Percentiles rank a stretch among this genome's conserved stretches.
phyloP scores from a whole-genome alignment of 2,113 vertebrate species.

The Etheostoma spectabile region DNA sequence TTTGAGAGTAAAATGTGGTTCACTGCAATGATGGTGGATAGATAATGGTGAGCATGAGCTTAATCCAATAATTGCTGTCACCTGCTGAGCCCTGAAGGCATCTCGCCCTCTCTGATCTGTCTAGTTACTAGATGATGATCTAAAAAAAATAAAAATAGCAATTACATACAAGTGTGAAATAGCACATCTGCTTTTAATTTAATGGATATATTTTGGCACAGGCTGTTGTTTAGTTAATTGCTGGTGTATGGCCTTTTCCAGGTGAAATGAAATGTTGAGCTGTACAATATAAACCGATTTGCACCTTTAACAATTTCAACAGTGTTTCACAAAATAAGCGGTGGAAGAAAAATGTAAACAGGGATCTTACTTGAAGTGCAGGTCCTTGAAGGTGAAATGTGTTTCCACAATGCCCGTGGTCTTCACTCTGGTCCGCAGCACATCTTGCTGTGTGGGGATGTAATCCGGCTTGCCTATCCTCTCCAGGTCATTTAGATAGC shows the following conservation, averaged over 20 bases:
- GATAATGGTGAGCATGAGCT: neutral
- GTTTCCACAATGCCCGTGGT: slow-evolving; percentile 99
- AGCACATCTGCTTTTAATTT: neutral
- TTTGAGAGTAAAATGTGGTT: neutral
- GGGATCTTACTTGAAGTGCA: slow-evolving; percentile 96
- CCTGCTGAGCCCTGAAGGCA: neutral
- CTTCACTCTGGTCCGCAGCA: slow-evolving; percentile 96
- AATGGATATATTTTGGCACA: neutral
- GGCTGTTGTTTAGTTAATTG: neutral
- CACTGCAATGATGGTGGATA: no score
- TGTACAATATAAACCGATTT: neutral
- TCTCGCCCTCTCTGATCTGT: neutral
- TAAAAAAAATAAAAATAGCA: no score
- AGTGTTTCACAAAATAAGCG: neutral
- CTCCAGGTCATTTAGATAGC: slow-evolving; percentile 90
- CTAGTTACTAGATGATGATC: no score
- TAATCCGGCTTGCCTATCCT: slow-evolving; percentile 93
- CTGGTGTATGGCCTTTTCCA: neutral
- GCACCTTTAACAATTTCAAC: neutral
- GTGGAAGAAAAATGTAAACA: neutral
- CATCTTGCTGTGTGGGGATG: slow-evolving; percentile 97
- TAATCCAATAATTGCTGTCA: neutral
- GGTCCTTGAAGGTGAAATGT: slow-evolving; percentile 99
- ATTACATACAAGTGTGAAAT: no score
- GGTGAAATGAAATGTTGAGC: neutral